These are phyloP conservation scores for Diarsia dahlii DNA, from an alignment of 2,888 invertebrate species.

Conservation along the genomic window DNA sequence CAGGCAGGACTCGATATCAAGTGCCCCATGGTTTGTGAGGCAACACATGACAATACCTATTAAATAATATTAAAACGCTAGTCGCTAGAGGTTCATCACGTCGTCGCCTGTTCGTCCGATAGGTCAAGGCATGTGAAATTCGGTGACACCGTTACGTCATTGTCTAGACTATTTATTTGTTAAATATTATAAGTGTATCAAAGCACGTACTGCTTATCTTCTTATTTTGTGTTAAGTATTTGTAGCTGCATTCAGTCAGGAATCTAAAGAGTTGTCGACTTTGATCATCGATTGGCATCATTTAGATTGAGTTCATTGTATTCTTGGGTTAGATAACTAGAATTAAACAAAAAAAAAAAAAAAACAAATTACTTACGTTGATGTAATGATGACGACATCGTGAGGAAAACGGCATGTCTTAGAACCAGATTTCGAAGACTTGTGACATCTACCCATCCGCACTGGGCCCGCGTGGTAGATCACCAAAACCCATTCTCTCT, in stretches of 20 bases:
- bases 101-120: not conserved
- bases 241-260: slow-evolving; percentile 2
- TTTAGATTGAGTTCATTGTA: not conserved
- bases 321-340: not conserved
- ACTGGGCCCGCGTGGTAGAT: too few species aligned
- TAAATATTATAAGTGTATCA: slow-evolving; percentile 15
- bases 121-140: slow-evolving; percentile 23
- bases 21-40: too few species aligned
- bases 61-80: not conserved
- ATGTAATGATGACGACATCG: too few species aligned
- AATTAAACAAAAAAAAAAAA: not conserved
- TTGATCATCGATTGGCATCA: not conserved
- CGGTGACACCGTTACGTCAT: slow-evolving; percentile 21
- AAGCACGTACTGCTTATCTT: slow-evolving; percentile 34
- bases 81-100: not conserved
- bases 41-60: not conserved
- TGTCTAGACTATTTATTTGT: slow-evolving; percentile 24
- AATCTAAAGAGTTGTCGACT: not conserved
- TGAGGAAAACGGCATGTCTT: too few species aligned
- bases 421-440: too few species aligned
- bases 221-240: slow-evolving; percentile 1
- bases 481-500: too few species aligned
- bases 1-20: too few species aligned
- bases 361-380: not conserved
- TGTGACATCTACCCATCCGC: too few species aligned